Percentiles rank a stretch among this genome's conserved stretches.
Evolutionary conservation across 2,888 invertebrate genomes (phyloP).

Genomic region (Ochlodes sylvanus): DNA sequence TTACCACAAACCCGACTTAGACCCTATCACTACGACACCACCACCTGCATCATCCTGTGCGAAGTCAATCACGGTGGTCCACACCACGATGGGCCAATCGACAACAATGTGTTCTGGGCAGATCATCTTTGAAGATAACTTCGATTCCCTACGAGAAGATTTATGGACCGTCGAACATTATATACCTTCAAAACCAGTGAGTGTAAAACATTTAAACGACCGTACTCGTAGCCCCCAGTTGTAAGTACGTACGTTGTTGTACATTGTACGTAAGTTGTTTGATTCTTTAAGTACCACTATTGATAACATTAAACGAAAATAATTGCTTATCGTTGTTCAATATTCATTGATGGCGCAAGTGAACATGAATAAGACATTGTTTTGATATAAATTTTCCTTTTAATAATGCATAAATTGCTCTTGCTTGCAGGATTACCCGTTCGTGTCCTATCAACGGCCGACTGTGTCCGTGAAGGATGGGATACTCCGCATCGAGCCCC

Average conservation of each 20-base stretch:
- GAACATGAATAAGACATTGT: too few relatives aligned
- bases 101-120: conserved; percentile 69
- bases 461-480: conserved; percentile 55
- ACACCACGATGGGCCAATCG: conserved; percentile 50
- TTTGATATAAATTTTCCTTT: too few relatives aligned
- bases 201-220: conserved; percentile 30
- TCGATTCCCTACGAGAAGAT: conserved; percentile 70
- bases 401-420: too few relatives aligned
- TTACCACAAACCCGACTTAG: not conserved
- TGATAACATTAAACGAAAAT: too few relatives aligned
- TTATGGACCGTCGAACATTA: conserved; percentile 86
- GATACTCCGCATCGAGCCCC: conserved; percentile 57
- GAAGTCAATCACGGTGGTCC: conserved; percentile 60
- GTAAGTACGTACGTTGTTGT: too few relatives aligned
- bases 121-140: conserved; percentile 86
- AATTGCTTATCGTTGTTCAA: too few relatives aligned
- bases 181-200: conserved; percentile 71
- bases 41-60: conserved; percentile 48
- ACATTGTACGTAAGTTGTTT: too few relatives aligned
- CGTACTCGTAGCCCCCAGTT: too few relatives aligned
- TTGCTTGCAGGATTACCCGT: conserved; percentile 61
- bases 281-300: too few relatives aligned
- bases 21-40: not conserved
- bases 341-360: too few relatives aligned
- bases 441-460: conserved; percentile 64